phyloP scores from a whole-genome alignment of 2,113 vertebrate species.

The Chascanopsetta lugubris region DNA sequence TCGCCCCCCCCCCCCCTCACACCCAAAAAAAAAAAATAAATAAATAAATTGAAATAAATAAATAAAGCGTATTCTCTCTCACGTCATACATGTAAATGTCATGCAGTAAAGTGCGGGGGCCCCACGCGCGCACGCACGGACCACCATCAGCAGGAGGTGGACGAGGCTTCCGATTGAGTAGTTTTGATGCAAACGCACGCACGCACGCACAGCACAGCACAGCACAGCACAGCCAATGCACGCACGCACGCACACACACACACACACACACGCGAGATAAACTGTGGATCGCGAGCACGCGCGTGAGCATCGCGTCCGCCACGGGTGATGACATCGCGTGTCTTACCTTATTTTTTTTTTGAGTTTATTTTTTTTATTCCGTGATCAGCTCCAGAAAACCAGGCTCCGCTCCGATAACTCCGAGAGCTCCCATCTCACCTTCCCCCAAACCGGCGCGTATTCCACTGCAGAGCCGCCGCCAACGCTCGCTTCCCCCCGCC shows the following conservation, averaged over 20 bases:
- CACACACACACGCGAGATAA: background rate
- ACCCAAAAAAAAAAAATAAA: no score
- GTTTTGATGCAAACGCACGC: slow-evolving; percentile 45
- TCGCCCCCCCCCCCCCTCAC: background rate
- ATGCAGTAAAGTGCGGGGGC: slow-evolving; percentile 2
- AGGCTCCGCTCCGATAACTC: slow-evolving; percentile 34
- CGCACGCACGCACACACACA: background rate
- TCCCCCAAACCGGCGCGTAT: slow-evolving; percentile 62
- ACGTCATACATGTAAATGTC: slow-evolving; percentile 39
- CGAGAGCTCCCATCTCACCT: slow-evolving; percentile 51
- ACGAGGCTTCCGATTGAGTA: slow-evolving; percentile 43
- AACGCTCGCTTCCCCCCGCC: slow-evolving; percentile 27
- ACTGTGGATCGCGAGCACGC: background rate
- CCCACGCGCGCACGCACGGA: background rate
- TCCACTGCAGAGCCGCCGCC: slow-evolving; percentile 76
- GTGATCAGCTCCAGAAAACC: slow-evolving; percentile 32
- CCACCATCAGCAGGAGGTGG: slow-evolving; percentile 16
- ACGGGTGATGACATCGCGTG: slow-evolving; percentile 22
- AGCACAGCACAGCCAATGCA: no score
- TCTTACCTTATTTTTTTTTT: no score
- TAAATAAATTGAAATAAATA: no score
- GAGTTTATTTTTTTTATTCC: no score
- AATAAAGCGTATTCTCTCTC: background rate
- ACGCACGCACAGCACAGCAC: no score
- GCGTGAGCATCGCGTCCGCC: slow-evolving; percentile 12